These are phyloP conservation scores for Drosophila guanche DNA, from an alignment of 1,140 invertebrate species.

Conservation along the genomic window DNA sequence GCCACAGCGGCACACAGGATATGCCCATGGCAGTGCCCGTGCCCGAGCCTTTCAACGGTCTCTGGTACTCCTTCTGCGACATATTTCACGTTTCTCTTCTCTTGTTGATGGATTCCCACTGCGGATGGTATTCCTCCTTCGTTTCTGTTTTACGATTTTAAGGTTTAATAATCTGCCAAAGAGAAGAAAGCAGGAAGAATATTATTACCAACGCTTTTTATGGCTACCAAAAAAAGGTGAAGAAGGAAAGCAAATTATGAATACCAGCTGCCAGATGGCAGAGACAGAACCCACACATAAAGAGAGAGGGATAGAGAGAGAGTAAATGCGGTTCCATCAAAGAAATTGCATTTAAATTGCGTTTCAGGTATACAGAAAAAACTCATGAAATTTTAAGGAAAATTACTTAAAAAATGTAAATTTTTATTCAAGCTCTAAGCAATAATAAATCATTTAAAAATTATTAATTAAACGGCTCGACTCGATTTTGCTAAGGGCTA, in stretches of 20 bases:
- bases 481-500: too few species aligned
- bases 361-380: too few species aligned
- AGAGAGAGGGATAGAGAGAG: too few species aligned
- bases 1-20: constrained; percentile 38
- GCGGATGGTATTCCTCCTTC: constrained; percentile 4
- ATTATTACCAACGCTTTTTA: constrained; percentile 53
- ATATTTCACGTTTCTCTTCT: constrained; percentile 52
- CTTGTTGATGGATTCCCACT: constrained; percentile 44
- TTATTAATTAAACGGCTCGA: too few species aligned
- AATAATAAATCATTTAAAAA: too few species aligned
- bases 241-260: constrained; percentile 42
- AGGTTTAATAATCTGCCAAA: constrained; percentile 57
- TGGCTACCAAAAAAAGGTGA: constrained; percentile 23
- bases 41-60: constrained; percentile 35
- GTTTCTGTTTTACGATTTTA: constrained; percentile 33
- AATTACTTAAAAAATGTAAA: too few species aligned
- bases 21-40: too few species aligned
- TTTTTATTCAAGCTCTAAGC: too few species aligned
- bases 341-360: too few species aligned
- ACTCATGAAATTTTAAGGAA: too few species aligned
- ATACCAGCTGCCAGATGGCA: constrained; percentile 1
- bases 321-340: too few species aligned
- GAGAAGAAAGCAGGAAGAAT: constrained; percentile 20
- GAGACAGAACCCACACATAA: too few species aligned
- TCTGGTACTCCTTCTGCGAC: constrained; percentile 46